phyloP scores from a whole-genome alignment of 2,113 vertebrate genomes.

The Pseudolaguvia tuberculata region DNA sequence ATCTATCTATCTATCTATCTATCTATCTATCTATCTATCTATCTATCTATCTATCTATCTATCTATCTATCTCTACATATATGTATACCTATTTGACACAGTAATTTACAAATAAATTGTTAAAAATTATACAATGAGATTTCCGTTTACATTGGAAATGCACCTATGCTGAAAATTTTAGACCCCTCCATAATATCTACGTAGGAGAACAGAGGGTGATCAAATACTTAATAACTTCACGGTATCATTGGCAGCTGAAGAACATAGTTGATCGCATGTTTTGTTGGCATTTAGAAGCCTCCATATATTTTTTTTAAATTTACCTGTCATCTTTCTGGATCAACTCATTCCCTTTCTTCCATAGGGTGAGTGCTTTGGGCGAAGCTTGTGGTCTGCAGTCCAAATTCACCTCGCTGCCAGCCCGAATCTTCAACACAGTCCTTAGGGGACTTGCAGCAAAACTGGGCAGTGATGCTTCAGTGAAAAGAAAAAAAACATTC shows the following conservation, averaged over 20 bases:
- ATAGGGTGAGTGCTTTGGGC: constrained; percentile 79
- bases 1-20: too few relatives aligned
- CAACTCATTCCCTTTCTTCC: constrained; percentile 83
- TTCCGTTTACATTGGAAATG: too few relatives aligned
- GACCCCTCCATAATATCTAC: not conserved
- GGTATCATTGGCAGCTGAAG: too few relatives aligned
- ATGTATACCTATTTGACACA: too few relatives aligned
- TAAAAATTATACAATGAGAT: too few relatives aligned
- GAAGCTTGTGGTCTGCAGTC: constrained; percentile 89
- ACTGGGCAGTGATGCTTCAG: constrained; percentile 83
- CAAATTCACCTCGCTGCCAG: constrained; percentile 82
- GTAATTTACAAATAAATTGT: too few relatives aligned
- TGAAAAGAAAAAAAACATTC: constrained; percentile 35
- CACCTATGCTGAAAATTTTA: too few relatives aligned
- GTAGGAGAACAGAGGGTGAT: too few relatives aligned
- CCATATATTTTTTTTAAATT: constrained; percentile 43
- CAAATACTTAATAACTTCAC: too few relatives aligned
- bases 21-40: too few relatives aligned
- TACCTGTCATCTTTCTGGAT: constrained; percentile 85
- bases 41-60: too few relatives aligned
- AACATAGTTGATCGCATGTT: not conserved
- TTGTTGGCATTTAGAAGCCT: not conserved
- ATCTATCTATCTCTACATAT: too few relatives aligned
- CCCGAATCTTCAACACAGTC: constrained; percentile 78
- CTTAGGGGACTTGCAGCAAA: constrained; percentile 84